Base-by-base conservation (phyloP, 2,888 invertebrate species). In the Tricholauxania praeusta region DNA sequence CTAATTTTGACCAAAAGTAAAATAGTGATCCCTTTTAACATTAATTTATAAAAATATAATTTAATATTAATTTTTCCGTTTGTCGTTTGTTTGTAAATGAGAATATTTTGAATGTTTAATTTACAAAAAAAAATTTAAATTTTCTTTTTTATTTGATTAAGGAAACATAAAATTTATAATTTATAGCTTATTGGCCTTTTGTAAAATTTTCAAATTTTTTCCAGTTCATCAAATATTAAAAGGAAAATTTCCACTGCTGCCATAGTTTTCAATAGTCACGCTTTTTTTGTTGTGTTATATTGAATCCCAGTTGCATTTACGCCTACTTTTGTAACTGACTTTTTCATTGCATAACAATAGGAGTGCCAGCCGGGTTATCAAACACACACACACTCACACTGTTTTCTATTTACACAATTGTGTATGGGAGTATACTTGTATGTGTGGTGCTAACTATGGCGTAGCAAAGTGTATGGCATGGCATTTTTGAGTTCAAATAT, bases 301-400 rank as follows among this genome's bases (percentile, higher is more conserved):
- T 28, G 19, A 57, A 28, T 32, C 60, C 14, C 60, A 28, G 60
- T 39, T 2, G 60, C 39, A n/a, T 39, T 39, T 32, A 10, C 60
- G 39, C 60, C 60, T 10, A 60, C 60, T 28, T 39, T 39, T 10
- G 1, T n/a, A 39, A n/a, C 12, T n/a, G 39, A 32, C 32, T 60
- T 39, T 62, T 39, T 28, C 2, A 19, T 60, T 60, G 60, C 60
- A 60, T 60, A 60, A 60, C 60, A n/a, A 32, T 12, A 60, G 60
- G 60, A 28, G 60, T 39, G 39, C 28, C 32, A 39, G 57, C 17
- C 28, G 19, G 14, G 19, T 19, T 12, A 57, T 1, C 1, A 57
- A 12, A 22, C 28, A 28, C 28, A 28, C 28, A 28, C 3, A 28
- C 28, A 28, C 28, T 4, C 28, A 3, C 22, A 22, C 19, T 22